These are phyloP conservation scores for Drosophila multiciliata DNA, from an alignment of 2,888 invertebrate species.

Conservation along the genomic window DNA sequence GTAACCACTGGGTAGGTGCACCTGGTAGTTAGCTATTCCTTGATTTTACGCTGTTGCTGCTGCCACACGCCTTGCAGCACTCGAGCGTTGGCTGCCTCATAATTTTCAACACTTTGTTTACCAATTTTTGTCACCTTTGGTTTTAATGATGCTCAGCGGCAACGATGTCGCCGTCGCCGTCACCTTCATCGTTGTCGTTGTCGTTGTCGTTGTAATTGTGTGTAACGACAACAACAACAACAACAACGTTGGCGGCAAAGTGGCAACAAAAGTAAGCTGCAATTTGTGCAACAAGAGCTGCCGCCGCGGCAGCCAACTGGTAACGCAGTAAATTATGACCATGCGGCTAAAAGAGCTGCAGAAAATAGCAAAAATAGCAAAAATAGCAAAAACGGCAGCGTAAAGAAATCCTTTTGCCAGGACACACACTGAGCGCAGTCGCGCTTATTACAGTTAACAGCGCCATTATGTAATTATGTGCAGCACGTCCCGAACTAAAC, in stretches of 20 bases:
- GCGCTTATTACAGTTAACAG: conserved; percentile 80
- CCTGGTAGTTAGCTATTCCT: conserved; percentile 25
- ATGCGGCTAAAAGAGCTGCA: conserved; percentile 62
- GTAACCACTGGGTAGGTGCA: conserved; percentile 25
- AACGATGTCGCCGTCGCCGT: conserved; percentile 10
- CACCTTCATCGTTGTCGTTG: conserved; percentile 10
- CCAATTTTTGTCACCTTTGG: conserved; percentile 81
- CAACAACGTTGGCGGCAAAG: conserved; percentile 48
- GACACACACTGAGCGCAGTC: conserved; percentile 75
- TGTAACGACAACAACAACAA: conserved; percentile 28
- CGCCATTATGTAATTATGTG: conserved; percentile 80
- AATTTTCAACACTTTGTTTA: conserved; percentile 81
- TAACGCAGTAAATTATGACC: conserved; percentile 63
- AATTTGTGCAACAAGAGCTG: conserved; percentile 77
- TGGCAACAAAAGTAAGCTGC: conserved; percentile 76
- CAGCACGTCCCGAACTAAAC: conserved; percentile 41
- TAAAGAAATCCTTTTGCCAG: conserved; percentile 72
- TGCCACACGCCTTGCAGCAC: conserved; percentile 53
- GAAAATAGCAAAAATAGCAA: conserved; percentile 48
- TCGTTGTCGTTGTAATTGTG: conserved; percentile 68
- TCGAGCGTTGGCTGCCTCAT: conserved; percentile 54
- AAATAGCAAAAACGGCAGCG: conserved; percentile 31
- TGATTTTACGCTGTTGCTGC: neutral
- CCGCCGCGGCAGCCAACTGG: conserved; percentile 37
- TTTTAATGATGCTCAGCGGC: conserved; percentile 79